Percentiles rank a stretch among this genome's conserved stretches.
Evolutionary conservation across 2,797 vertebrate species (phyloP).

Genomic region (Chaetodon trifasciatus): DNA sequence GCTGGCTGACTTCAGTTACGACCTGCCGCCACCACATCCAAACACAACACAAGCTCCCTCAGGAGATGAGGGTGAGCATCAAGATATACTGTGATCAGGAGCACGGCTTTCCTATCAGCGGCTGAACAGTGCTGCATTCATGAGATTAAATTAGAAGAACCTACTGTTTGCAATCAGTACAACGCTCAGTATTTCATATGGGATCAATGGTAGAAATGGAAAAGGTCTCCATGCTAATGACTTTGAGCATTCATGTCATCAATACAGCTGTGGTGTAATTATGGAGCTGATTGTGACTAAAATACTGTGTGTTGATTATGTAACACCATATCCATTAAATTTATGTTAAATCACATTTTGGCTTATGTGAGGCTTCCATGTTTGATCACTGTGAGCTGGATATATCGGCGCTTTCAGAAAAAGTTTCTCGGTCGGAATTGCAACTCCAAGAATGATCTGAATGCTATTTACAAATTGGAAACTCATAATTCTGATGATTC

Average conservation of each 20-base stretch:
- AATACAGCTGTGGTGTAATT: background rate
- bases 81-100: slow-evolving; percentile 12
- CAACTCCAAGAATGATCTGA: background rate
- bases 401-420: too few species aligned
- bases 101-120: slow-evolving; percentile 9
- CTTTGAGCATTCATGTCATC: background rate
- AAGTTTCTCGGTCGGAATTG: background rate
- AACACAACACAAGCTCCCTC: slow-evolving; percentile 27
- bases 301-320: background rate
- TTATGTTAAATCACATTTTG: background rate
- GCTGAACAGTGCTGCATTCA: background rate
- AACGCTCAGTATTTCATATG: background rate
- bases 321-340: background rate
- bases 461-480: background rate
- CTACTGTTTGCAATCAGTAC: background rate
- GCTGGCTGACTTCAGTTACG: slow-evolving; percentile 33
- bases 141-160: slow-evolving; percentile 5
- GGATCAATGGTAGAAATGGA: background rate
- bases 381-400: background rate
- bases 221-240: background rate
- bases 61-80: slow-evolving; percentile 20
- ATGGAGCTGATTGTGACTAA: background rate
- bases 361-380: background rate
- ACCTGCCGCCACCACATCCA: slow-evolving; percentile 23
- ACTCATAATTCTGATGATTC: background rate